Evolutionary conservation across 2,888 invertebrate genomes (phyloP).

Genomic region (Actias luna): DNA sequence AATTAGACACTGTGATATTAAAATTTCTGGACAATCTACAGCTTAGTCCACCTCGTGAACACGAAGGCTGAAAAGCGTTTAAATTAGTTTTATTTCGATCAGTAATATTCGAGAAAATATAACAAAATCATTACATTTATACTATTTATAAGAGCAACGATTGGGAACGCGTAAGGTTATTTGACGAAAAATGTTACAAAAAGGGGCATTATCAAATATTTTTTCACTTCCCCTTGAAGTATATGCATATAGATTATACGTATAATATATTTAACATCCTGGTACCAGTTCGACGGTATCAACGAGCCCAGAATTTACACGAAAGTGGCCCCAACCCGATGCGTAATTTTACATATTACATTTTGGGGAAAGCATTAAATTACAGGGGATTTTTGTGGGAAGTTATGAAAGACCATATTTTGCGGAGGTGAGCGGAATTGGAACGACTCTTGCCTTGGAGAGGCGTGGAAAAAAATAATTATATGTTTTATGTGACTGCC

Average conservation of each 20-base stretch:
- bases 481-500: conserved; percentile 51
- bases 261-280: neutral
- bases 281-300: conserved; percentile 52
- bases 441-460: conserved; percentile 60
- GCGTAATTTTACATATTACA: conserved; percentile 76
- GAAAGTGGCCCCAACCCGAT: conserved; percentile 48
- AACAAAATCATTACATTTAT: too few relatives aligned
- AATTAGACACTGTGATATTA: too few relatives aligned
- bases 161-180: too few relatives aligned
- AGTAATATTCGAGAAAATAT: too few relatives aligned
- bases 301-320: conserved; percentile 61
- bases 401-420: conserved; percentile 75
- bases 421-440: conserved; percentile 61
- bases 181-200: too few relatives aligned
- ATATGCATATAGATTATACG: neutral
- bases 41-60: too few relatives aligned
- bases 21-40: too few relatives aligned
- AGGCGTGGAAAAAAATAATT: conserved; percentile 61
- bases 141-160: too few relatives aligned
- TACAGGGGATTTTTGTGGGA: conserved; percentile 63
- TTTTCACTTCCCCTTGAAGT: neutral
- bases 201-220: too few relatives aligned
- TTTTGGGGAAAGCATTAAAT: conserved; percentile 69
- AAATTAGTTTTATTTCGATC: too few relatives aligned
- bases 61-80: too few relatives aligned